phyloP scores from a whole-genome alignment of 2,797 vertebrate species.

The Echiichthys vipera region DNA sequence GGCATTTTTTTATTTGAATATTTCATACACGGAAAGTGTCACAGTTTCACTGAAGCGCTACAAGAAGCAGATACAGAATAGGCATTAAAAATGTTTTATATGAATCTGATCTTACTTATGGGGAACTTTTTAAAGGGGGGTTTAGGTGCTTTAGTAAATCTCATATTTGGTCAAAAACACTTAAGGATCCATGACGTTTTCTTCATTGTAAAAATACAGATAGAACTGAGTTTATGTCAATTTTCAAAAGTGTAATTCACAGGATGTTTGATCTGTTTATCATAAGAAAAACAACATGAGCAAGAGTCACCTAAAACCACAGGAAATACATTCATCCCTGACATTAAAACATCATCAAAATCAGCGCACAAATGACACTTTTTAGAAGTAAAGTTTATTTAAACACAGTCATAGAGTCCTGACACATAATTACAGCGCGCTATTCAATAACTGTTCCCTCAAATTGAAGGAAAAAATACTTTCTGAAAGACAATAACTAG shows the following conservation, averaged over 20 bases:
- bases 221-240: neutral
- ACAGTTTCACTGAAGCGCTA: neutral
- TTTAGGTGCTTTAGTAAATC: neutral
- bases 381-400: neutral
- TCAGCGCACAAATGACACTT: neutral
- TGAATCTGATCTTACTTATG: neutral
- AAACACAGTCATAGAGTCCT: neutral
- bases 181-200: neutral
- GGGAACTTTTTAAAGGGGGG: neutral
- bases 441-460: neutral
- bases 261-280: neutral
- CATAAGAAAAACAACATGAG: neutral
- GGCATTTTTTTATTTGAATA: neutral
- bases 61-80: neutral
- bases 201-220: neutral
- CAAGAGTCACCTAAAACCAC: neutral
- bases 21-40: neutral
- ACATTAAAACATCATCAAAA: slow-evolving; percentile 7
- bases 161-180: neutral
- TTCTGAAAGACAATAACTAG: neutral
- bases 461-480: neutral
- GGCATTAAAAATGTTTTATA: neutral
- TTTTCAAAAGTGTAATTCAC: neutral
- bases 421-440: neutral
- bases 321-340: neutral